Base-by-base conservation (phyloP, 1,140 invertebrate genomes). In the Macrobrachium nipponense region DNA sequence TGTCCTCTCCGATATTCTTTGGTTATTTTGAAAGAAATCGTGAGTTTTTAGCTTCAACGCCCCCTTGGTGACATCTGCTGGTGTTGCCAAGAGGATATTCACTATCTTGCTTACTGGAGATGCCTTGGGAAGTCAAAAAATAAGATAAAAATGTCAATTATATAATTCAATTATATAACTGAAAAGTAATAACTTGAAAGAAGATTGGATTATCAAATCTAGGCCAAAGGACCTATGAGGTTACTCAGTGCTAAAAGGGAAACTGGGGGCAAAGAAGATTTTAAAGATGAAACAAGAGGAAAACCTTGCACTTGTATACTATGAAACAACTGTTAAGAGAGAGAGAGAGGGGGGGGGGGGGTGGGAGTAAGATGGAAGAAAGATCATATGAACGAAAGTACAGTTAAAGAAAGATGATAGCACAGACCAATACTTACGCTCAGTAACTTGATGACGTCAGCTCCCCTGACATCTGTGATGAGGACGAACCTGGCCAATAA, bases 11-110 rank as follows among this genome's bases (percentile, higher is more conserved):
- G 68, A 70, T 23, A 70, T 70, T n/a, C 68, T 70, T 43, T 23
- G 68, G 68, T 70, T 27, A 12, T 70, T 70, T 23, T 27, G 68
- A n/a, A 70, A 70, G 68, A 70, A 70, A 70, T 70, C 68, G n/a
- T 70, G 68, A 6, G 68, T 23, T 6, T 23, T 14, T 8, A 70
- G 20, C 68, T 8, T 70, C 68, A 27, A 51, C 8, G 3, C 23
- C 0, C 0, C 68, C 17, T 10, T 43, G 5, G 68, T 43, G 6
- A 17, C 68, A 43, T 14, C 12, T 11, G 23, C 15, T 36, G 20
- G 68, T 0, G 20, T 23, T 23, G 7, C 68, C 2, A 70, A 43
- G 17, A 70, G 68, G 17, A 70, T 10, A 7, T 70, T 70, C 68
- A 70, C 68, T n/a, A 70, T 70, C 36, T 70, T 70, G 68, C 20